Evolutionary conservation across 1,140 invertebrate genomes (phyloP), one percentile per base, ranked within the genome.

Genomic region (Yoshiicerus persimilis): DNA sequence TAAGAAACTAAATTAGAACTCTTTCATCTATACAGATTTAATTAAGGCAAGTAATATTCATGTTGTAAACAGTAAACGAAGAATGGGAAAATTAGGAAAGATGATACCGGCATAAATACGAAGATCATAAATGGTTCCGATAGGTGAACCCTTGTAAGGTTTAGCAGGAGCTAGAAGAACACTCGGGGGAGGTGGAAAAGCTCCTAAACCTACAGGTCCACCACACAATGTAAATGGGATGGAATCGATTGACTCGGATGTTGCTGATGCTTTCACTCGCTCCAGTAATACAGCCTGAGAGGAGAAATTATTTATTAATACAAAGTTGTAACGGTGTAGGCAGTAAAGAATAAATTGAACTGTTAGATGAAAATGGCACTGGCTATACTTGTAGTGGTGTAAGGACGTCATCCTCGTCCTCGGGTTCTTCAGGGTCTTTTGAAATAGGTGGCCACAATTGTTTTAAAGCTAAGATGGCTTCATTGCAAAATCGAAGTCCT

Each of bases 401-500:
- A 64, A 94, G 94, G 62, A 91, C 87, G 32, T 90, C 89, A 66
- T 91, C 89, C n/a, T 91, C 89, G 32, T 89, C 84, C 27, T 87
- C 83, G 11, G 64, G 32, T 30, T 89, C 86, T 25, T 89, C 89
- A 25, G 86, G 84, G 16, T 89, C 89, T 87, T 77, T 86, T 56
- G 56, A 64, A 88, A 93, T 93, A 2, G 93, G 94, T 1, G 97
- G 97, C 93, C 96, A 97, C 38, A 97, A 94, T 92, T 97, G 96
- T 62, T 96, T 95, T 27, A 97, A 92, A 90, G 96, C 96, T 94
- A 98, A 96, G 89, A 96, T 95, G 56, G 96, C 96, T 92, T 98
- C 97, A 91, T 97, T 97, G 93, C 96, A 97, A 93, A 98, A 98
- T 92, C 96, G 96, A 87, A 98, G 93, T 0, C 97, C 97, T 96